phyloP scores from a whole-genome alignment of 92 coral and sea anemone genomes.

The Meandrina meandrites region DNA sequence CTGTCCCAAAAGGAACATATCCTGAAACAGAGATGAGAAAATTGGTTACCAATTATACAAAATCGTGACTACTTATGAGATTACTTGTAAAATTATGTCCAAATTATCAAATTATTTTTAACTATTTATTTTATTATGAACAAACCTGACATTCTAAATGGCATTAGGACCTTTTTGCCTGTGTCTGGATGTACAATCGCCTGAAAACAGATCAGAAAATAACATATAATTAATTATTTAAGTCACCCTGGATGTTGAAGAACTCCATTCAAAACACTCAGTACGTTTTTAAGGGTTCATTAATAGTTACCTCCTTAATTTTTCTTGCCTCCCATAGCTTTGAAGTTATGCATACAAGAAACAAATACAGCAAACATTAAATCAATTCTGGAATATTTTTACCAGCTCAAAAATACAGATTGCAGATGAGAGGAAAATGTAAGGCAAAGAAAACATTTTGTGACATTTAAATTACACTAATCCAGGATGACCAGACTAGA shows the following conservation, averaged over 20 bases:
- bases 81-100: too few relatives aligned
- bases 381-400: not conserved
- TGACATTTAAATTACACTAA: not conserved
- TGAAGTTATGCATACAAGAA: not conserved
- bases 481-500: not conserved
- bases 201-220: constrained; percentile 41
- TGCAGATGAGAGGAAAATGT: not conserved
- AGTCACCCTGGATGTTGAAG: too few relatives aligned
- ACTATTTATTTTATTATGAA: not conserved
- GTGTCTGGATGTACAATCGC: constrained; percentile 97
- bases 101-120: not conserved
- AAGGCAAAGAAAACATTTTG: too few relatives aligned
- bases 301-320: constrained; percentile 80
- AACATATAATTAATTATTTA: too few relatives aligned
- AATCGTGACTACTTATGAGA: too few relatives aligned
- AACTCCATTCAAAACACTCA: not conserved
- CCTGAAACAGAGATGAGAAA: constrained; percentile 48
- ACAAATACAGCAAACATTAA: constrained; percentile 5
- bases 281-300: not conserved
- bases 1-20: constrained; percentile 96
- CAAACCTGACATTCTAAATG: constrained; percentile 95
- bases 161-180: constrained; percentile 85
- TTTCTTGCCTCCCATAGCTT: constrained; percentile 97
- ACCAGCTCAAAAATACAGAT: not conserved
- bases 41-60: not conserved